phyloP scores from a whole-genome alignment of 2,888 invertebrate genomes.

The Drosophila colorata region DNA sequence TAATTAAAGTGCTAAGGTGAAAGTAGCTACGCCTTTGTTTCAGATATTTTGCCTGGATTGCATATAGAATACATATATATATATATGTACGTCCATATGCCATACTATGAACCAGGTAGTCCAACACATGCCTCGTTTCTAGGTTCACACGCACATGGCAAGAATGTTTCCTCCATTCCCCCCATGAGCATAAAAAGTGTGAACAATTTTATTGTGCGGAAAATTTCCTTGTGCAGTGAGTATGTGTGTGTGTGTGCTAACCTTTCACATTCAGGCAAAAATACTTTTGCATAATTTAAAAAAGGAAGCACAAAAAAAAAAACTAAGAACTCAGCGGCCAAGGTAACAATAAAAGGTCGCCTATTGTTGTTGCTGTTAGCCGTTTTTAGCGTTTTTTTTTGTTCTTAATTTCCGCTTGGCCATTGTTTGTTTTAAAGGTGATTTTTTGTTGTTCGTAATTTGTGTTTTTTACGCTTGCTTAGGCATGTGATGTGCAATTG shows the following conservation, averaged over 20 bases:
- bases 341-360: constrained; percentile 47
- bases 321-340: constrained; percentile 35
- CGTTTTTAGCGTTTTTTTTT: constrained; percentile 17
- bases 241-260: constrained; percentile 20
- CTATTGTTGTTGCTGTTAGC: constrained; percentile 16
- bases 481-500: constrained; percentile 16
- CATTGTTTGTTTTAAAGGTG: constrained; percentile 40
- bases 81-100: not conserved
- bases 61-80: constrained; percentile 4
- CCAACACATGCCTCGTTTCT: constrained; percentile 15
- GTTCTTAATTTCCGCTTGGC: constrained; percentile 35
- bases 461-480: constrained; percentile 42
- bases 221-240: constrained; percentile 55
- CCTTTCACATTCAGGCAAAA: constrained; percentile 40
- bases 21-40: constrained; percentile 3
- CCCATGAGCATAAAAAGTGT: constrained; percentile 62
- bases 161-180: constrained; percentile 4
- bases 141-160: constrained; percentile 16
- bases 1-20: constrained; percentile 21
- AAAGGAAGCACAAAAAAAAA: constrained; percentile 8
- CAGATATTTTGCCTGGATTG: not conserved
- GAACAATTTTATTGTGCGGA: constrained; percentile 76
- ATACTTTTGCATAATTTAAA: constrained; percentile 69
- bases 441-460: constrained; percentile 28
- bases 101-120: no score